Percentiles rank a stretch among this genome's conserved stretches.
phyloP scores from a whole-genome alignment of 2,888 invertebrate species.

The Pristionchus exspectatus region DNA sequence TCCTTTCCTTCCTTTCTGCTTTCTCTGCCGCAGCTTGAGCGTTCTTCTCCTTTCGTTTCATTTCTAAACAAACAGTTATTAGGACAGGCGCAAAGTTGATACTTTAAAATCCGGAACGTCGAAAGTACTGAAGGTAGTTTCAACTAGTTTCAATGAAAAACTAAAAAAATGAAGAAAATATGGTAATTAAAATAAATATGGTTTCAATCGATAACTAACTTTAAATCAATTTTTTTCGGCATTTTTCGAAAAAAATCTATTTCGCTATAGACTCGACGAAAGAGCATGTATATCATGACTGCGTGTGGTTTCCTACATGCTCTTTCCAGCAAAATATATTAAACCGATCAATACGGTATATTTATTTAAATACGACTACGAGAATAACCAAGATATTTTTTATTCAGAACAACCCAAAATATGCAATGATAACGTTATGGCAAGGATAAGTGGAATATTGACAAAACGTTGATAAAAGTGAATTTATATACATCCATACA shows the following conservation, averaged over 20 bases:
- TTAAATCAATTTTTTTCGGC: too few species aligned
- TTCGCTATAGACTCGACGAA: too few species aligned
- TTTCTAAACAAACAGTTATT: neutral
- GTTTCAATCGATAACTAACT: too few species aligned
- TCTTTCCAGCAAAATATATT: neutral
- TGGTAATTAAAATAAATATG: too few species aligned
- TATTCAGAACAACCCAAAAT: neutral
- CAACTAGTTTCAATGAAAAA: too few species aligned
- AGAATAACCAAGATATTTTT: neutral
- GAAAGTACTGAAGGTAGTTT: neutral
- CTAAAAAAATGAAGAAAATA: too few species aligned
- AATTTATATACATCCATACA: neutral
- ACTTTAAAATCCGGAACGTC: neutral
- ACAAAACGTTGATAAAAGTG: neutral
- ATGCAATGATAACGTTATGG: neutral
- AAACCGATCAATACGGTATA: neutral
- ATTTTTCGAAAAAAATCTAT: too few species aligned
- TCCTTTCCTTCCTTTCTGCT: constrained; percentile 31
- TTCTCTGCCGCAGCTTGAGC: neutral
- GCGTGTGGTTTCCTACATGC: too few species aligned
- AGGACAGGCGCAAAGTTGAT: neutral
- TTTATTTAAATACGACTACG: neutral
- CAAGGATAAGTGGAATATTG: constrained; percentile 5
- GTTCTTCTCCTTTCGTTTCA: constrained; percentile 47
- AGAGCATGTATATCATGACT: too few species aligned